A percentile compares a stretch with the other conserved stretches of the same genome.
These are phyloP conservation scores for Mirza zaza DNA, from an alignment of 2,113 vertebrate genomes.

Conservation along the genomic window DNA sequence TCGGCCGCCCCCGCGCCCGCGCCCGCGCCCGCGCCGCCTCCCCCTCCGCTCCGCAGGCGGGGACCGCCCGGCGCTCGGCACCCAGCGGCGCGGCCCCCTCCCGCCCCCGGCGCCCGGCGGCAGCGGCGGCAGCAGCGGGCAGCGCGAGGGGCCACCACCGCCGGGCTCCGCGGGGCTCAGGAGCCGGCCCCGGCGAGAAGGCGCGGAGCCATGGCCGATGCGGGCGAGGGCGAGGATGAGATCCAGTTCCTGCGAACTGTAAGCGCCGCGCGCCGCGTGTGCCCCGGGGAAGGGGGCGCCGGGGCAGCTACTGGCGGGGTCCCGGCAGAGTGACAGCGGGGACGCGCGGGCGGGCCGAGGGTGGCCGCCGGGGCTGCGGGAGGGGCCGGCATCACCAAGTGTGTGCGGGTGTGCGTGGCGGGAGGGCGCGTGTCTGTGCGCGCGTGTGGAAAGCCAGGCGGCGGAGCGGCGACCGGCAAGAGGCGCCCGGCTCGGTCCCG, in stretches of 20 bases:
- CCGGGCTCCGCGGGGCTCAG: conserved; percentile 44
- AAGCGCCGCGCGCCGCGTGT: conserved; percentile 75
- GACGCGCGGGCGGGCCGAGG: neutral
- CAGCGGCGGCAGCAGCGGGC: neutral
- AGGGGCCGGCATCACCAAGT: neutral
- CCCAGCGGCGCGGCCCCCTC: neutral
- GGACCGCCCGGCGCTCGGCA: neutral
- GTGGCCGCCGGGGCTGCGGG: neutral
- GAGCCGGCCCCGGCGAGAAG: conserved; percentile 30
- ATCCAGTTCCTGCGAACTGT: conserved; percentile 94
- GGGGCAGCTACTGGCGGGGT: neutral
- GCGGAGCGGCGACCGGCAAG: neutral
- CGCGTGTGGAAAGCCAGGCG: neutral
- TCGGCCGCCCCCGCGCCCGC: neutral
- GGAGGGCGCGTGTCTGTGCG: conserved; percentile 25
- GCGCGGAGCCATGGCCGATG: conserved; percentile 89
- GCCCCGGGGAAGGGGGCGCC: neutral
- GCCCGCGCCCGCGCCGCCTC: neutral
- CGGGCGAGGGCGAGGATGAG: conserved; percentile 92
- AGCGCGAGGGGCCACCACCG: conserved; percentile 2
- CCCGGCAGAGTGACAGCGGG: neutral
- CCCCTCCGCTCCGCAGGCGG: conserved; percentile 47
- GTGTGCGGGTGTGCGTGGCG: neutral
- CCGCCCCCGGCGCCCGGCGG: neutral
- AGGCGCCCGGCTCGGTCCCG: neutral